These are phyloP conservation scores for Siniperca undulata DNA, from an alignment of 2,797 vertebrate genomes.

Conservation along the genomic window DNA sequence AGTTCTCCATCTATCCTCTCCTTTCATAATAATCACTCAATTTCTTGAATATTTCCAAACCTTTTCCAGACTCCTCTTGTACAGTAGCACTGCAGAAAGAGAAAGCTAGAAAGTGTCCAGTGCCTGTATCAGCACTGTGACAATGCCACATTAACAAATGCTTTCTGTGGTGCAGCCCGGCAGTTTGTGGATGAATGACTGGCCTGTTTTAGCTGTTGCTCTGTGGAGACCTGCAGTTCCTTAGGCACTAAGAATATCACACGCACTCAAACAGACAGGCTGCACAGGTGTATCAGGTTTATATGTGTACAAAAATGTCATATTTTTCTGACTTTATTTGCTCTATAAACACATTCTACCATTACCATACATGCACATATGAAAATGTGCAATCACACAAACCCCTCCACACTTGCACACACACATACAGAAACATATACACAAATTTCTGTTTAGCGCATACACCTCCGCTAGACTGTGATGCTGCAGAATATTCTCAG, in stretches of 20 bases:
- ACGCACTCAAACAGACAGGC: conserved; percentile 4
- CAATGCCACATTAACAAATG: conserved; percentile 41
- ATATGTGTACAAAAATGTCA: conserved; percentile 3
- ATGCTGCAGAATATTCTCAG: conserved; percentile 68
- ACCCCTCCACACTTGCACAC: not conserved
- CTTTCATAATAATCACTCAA: not conserved
- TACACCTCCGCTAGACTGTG: conserved; percentile 42
- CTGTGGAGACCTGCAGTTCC: conserved; percentile 25
- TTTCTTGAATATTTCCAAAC: conserved; percentile 8
- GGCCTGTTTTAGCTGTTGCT: conserved; percentile 46
- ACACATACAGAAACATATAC: not conserved
- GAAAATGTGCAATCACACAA: not conserved
- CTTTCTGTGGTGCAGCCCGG: conserved; percentile 15
- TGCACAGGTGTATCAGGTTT: conserved; percentile 1
- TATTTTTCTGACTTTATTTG: not conserved
- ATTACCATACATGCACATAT: not conserved
- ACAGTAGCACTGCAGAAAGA: conserved; percentile 33
- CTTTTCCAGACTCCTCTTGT: conserved; percentile 9
- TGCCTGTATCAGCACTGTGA: conserved; percentile 16
- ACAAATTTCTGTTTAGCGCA: not conserved
- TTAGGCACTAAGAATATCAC: conserved; percentile 19
- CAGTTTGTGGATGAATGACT: conserved; percentile 42
- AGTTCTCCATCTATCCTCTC: not conserved
- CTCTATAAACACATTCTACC: not conserved
- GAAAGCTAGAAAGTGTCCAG: conserved; percentile 20